Evolutionary conservation across 1,140 invertebrate species (phyloP), one percentile per base, ranked within the genome.

Genomic region (Medauroidea extradentata): DNA sequence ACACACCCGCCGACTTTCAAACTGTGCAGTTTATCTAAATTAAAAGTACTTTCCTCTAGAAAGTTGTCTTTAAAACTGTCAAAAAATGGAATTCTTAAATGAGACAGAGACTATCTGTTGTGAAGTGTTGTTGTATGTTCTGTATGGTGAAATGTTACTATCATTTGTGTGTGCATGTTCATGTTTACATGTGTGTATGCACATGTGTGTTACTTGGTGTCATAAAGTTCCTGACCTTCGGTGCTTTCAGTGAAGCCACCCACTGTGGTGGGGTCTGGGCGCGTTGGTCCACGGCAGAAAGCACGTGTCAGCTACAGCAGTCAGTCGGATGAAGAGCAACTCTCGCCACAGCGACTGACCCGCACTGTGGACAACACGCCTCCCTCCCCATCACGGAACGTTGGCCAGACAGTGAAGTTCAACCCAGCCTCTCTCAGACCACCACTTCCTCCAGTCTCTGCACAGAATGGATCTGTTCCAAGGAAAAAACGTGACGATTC

Each of bases 201-300:
- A n/a, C n/a, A n/a, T n/a, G n/a, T n/a, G n/a, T n/a, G n/a, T n/a
- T n/a, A n/a, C n/a, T n/a, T n/a, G n/a, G n/a, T n/a, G n/a, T n/a
- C n/a, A n/a, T n/a, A n/a, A n/a, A n/a, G n/a, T n/a, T n/a, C n/a
- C n/a, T n/a, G n/a, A n/a, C n/a, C n/a, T n/a, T n/a, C n/a, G n/a
- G n/a, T 25, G 34, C 8, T 72, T 75, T 48, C 60, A 77, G 75
- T 77, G 24, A 74, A 71, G 53, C 67, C 74, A 21, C 64, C 73
- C n/a, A 72, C 63, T 44, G 73, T 74, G 56, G 73, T 69, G 55
- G 75, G 75, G 27, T 75, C 75, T 24, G 75, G 75, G 43, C 66
- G 75, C 63, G 75, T 78, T n/a, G 75, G 76, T 11, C 75, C 74
- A 34, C 68, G 76, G n/a, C 74, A 77, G 59, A 73, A 71, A 23